These are phyloP conservation scores for Oreocharis arfaki DNA, from an alignment of 2,113 vertebrate genomes.

Conservation along the genomic window DNA sequence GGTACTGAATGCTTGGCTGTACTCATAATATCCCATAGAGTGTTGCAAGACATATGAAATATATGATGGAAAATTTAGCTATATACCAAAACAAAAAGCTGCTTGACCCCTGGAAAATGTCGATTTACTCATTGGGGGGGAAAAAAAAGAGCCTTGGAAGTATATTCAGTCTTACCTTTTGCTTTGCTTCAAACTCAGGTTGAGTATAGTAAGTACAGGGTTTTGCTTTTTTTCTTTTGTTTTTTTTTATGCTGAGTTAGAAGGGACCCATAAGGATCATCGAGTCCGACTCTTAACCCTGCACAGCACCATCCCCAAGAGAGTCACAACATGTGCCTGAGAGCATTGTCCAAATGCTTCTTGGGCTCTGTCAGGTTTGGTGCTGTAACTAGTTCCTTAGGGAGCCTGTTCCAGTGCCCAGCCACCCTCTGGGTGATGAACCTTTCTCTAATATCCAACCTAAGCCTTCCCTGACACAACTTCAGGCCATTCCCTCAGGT, in stretches of 20 bases:
- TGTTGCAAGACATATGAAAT: neutral
- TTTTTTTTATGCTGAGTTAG: neutral
- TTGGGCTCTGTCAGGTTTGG: neutral
- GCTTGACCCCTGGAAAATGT: neutral
- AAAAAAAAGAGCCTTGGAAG: neutral
- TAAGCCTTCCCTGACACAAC: neutral
- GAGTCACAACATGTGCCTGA: no score
- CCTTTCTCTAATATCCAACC: neutral
- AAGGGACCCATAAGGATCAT: neutral
- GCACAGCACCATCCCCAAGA: neutral
- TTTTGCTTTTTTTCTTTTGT: neutral
- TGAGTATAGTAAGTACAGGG: neutral
- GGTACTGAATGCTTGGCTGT: neutral
- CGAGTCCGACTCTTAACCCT: fast-evolving
- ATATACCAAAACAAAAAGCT: neutral
- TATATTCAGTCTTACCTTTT: neutral
- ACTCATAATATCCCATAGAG: neutral
- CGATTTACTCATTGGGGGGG: fast-evolving
- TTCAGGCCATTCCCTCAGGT: neutral
- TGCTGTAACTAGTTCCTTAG: neutral
- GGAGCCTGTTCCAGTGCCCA: neutral
- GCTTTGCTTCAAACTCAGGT: neutral
- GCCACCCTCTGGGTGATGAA: neutral
- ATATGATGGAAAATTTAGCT: neutral
- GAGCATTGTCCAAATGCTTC: neutral